Conservation (phyloP, 2,797 vertebrate genomes). For the Sparidentex hasta region DNA sequence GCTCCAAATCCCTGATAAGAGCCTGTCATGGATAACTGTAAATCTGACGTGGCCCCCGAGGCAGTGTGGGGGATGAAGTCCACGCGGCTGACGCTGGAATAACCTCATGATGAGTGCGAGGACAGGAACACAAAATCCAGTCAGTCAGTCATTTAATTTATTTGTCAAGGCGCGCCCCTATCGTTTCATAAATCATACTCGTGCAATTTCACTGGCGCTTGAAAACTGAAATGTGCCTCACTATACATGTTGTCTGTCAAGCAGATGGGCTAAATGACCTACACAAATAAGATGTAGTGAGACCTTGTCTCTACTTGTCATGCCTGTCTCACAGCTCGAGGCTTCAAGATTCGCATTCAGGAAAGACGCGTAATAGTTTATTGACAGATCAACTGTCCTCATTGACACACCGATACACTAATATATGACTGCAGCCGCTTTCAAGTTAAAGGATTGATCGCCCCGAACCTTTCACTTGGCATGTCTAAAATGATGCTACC, state of each 20-base stretch:
- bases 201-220: conserved; percentile 66
- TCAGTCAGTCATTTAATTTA: conserved; percentile 72
- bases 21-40: conserved; percentile 78
- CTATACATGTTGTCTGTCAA: conserved; percentile 70
- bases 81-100: conserved; percentile 63
- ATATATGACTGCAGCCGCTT: conserved; percentile 45
- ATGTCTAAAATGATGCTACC: conserved; percentile 16
- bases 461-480: conserved; percentile 33
- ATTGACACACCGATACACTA: conserved; percentile 53
- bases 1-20: conserved; percentile 80
- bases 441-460: conserved; percentile 53
- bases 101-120: conserved; percentile 66
- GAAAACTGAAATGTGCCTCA: conserved; percentile 65
- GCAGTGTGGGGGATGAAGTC: conserved; percentile 81
- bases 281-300: conserved; percentile 74
- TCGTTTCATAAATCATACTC: conserved; percentile 69
- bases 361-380: conserved; percentile 67
- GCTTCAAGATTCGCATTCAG: conserved; percentile 35
- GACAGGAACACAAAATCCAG: conserved; percentile 63
- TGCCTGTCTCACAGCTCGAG: conserved; percentile 52
- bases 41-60: conserved; percentile 80
- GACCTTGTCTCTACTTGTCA: conserved; percentile 68
- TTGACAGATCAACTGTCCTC: conserved; percentile 66
- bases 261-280: conserved; percentile 65
- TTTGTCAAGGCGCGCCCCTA: conserved; percentile 70